phyloP scores from a whole-genome alignment of 2,888 invertebrate species.

The Eulithis testata region DNA sequence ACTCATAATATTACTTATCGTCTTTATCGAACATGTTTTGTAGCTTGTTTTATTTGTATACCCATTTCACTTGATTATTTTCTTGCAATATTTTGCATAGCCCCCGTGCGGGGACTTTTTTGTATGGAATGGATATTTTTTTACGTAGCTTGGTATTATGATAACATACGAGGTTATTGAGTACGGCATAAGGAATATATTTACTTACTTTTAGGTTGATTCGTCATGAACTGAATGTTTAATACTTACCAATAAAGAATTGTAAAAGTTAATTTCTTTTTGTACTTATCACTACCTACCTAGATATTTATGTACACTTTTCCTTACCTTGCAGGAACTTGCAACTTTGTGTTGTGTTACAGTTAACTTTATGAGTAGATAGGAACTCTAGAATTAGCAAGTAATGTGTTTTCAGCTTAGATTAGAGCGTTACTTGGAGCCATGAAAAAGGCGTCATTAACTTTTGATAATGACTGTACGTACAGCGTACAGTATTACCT shows the following conservation, averaged over 20 bases:
- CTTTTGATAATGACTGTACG: too few relatives aligned
- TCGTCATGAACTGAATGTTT: slow-evolving; percentile 37
- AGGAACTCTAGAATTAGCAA: too few relatives aligned
- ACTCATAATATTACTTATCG: slow-evolving; percentile 66
- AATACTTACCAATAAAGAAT: slow-evolving; percentile 31
- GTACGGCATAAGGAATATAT: slow-evolving; percentile 33
- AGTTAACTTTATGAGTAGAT: too few relatives aligned
- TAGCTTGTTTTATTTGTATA: slow-evolving; percentile 59
- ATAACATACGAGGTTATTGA: slow-evolving; percentile 27
- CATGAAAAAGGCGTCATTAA: too few relatives aligned
- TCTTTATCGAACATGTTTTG: slow-evolving; percentile 58
- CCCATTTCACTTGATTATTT: slow-evolving; percentile 57
- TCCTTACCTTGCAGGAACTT: too few relatives aligned
- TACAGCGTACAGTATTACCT: too few relatives aligned
- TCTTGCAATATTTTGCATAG: slow-evolving; percentile 46
- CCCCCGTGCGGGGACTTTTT: slow-evolving; percentile 77
- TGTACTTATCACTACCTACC: neutral
- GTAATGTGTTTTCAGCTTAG: too few relatives aligned
- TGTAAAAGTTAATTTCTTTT: slow-evolving; percentile 18
- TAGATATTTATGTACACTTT: too few relatives aligned
- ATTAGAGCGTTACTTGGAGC: too few relatives aligned
- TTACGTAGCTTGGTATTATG: slow-evolving; percentile 42
- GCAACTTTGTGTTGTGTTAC: too few relatives aligned
- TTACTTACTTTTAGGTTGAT: slow-evolving; percentile 30
- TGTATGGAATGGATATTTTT: slow-evolving; percentile 74